Conservation (phyloP, 2,113 vertebrate genomes). For the Chaetodon trifascialis region DNA sequence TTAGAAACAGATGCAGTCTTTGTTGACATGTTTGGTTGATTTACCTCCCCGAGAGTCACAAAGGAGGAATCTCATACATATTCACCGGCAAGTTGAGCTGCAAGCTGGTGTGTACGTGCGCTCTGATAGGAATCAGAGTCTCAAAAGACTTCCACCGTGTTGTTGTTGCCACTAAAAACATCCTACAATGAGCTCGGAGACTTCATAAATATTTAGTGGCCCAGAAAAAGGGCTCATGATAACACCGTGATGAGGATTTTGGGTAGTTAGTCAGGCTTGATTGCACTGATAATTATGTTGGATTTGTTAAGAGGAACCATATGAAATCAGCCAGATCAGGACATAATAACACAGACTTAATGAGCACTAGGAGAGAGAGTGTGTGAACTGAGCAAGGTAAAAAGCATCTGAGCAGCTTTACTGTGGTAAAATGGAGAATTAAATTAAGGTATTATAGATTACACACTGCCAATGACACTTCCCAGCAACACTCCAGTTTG, state of each 20-base stretch:
- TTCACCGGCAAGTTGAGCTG: conserved; percentile 50
- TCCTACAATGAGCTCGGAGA: conserved; percentile 46
- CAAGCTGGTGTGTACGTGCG: conserved; percentile 35
- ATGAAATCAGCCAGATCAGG: conserved; percentile 28
- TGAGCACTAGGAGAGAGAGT: neutral
- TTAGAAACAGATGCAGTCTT: conserved; percentile 38
- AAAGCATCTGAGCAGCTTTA: conserved; percentile 10
- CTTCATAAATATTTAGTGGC: conserved; percentile 73
- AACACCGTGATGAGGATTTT: conserved; percentile 29
- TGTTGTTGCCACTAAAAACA: conserved; percentile 59
- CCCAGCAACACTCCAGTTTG: neutral
- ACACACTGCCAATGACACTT: conserved; percentile 32
- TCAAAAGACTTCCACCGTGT: conserved; percentile 48
- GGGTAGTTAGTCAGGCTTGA: conserved; percentile 37
- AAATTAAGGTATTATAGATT: conserved; percentile 37
- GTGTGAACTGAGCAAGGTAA: conserved; percentile 20
- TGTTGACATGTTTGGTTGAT: conserved; percentile 47
- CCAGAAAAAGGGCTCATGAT: conserved; percentile 52
- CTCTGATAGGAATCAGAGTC: conserved; percentile 59
- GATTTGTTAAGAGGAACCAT: conserved; percentile 43
- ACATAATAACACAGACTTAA: conserved; percentile 14
- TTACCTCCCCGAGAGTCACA: conserved; percentile 31
- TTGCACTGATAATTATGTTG: conserved; percentile 49
- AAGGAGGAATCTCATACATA: conserved; percentile 63
- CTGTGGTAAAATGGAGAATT: conserved; percentile 4